Base-by-base conservation (phyloP, 2,888 invertebrate species). In the Chesias legatella region DNA sequence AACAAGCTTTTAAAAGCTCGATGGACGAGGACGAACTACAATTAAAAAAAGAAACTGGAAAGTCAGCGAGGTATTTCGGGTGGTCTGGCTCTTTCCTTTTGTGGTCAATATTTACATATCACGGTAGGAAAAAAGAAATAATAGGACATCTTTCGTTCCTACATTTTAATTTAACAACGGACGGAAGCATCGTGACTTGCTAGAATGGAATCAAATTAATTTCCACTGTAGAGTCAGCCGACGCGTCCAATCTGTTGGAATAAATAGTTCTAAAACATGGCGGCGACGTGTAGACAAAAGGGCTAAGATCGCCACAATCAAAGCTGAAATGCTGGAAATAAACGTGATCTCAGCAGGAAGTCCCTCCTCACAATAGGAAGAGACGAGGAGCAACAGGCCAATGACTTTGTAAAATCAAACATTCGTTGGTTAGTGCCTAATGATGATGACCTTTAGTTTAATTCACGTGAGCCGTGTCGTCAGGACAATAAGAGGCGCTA, bases 181-280 rank as follows among this genome's bases (percentile, higher is more conserved):
- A 84, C 85, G 85, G 85, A 84, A 84, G 82, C 82, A 64, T 64
- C 73, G 73, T 86, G 86, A 86, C 80, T 82, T 63, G 61, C 86
- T 68, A 66, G 75, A 82, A 81, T 75, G 72, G 61, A 67, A 73
- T 73, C 76, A 72, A 76, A 84, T 83, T 82, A 78, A 78, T 83
- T 76, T 79, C 68, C 75, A 72, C 63, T 63, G 73, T 63, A 64
- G 68, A 65, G 58, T 61, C 64, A 56, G 22, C 41, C 51, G 45
- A 57, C 62, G 60, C 65, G 61, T 57, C 58, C 61, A 55, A 63
- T 66, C 58, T 59, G 63, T 70, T 56, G 64, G 70, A 73, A 78
- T 73, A 73, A 78, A 79, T 77, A 68, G 67, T 66, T 73, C 65
- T 60, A 60, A 70, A 72, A 67, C 67, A 63, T 63, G 60, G 59